These are phyloP conservation scores for Ceyx margarethae DNA, from an alignment of 2,113 vertebrate genomes.

Conservation along the genomic window DNA sequence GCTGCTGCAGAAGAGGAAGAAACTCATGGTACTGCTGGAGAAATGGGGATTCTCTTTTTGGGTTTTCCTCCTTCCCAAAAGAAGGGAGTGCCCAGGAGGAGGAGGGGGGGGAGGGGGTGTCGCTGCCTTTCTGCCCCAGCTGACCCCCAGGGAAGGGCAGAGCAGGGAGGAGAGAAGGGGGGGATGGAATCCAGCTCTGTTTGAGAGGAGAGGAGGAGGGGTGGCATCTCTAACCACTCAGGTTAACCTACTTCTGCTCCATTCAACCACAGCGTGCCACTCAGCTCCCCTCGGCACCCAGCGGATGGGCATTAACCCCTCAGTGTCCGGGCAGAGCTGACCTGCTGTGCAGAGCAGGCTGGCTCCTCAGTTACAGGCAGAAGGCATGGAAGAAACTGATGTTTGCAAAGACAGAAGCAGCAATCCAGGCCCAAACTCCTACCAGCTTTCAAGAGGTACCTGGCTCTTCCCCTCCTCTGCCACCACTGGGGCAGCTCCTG, in stretches of 20 bases:
- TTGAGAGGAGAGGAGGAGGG: not conserved
- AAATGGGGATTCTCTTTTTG: not conserved
- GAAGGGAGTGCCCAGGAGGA: not conserved
- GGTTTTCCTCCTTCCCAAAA: not conserved
- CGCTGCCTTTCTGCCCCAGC: not conserved
- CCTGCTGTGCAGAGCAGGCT: accelerated
- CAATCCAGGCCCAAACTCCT: not conserved
- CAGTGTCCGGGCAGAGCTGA: not conserved
- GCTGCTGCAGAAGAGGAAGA: not conserved
- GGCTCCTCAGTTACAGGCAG: not conserved
- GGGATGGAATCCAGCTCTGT: not conserved
- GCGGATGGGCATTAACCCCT: not conserved
- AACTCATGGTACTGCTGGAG: not conserved
- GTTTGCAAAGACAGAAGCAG: not conserved
- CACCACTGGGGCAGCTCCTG: not conserved
- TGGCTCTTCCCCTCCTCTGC: not conserved
- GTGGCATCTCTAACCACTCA: accelerated
- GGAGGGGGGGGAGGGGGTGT: not conserved
- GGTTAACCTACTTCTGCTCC: not conserved
- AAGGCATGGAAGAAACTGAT: not conserved
- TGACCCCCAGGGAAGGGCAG: not conserved
- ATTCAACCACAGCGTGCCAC: not conserved
- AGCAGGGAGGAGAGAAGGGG: accelerated
- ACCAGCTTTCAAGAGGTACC: not conserved
- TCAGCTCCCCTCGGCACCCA: not conserved